Percentiles rank a stretch among this genome's conserved stretches.
Conservation (phyloP, 2,888 invertebrate species). For the Agrotis ipsilon region DNA sequence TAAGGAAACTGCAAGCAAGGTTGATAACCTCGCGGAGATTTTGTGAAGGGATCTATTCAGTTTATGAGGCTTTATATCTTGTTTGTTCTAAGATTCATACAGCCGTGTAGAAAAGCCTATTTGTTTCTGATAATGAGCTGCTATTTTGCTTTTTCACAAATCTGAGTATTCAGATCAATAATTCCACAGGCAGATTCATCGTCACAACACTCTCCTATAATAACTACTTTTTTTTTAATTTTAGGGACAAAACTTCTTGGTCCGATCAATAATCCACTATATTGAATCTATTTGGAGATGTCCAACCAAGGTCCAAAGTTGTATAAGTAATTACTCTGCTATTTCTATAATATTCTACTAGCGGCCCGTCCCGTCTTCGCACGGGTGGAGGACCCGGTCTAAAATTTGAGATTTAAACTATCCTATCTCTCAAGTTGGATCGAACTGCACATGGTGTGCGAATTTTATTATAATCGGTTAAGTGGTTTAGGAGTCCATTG, state of each 20-base stretch:
- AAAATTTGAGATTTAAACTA: too few species aligned
- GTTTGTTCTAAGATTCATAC: neutral
- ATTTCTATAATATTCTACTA: neutral
- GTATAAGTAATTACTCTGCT: neutral
- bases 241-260: neutral
- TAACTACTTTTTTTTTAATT: neutral
- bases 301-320: neutral
- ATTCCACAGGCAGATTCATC: neutral
- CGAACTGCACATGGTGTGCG: too few species aligned
- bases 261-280: neutral
- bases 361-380: too few species aligned
- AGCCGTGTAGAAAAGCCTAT: neutral
- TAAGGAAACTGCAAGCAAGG: constrained; percentile 55
- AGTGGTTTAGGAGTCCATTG: too few species aligned
- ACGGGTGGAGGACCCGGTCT: too few species aligned
- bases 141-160: neutral
- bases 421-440: too few species aligned
- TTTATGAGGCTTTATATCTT: neutral
- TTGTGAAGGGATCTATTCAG: neutral
- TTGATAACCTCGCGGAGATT: constrained; percentile 42
- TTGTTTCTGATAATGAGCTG: neutral
- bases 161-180: neutral
- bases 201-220: neutral
- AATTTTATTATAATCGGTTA: too few species aligned
- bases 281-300: constrained; percentile 7